Conservation (phyloP, 2,888 invertebrate genomes). For the Drosophila kanekoi region DNA sequence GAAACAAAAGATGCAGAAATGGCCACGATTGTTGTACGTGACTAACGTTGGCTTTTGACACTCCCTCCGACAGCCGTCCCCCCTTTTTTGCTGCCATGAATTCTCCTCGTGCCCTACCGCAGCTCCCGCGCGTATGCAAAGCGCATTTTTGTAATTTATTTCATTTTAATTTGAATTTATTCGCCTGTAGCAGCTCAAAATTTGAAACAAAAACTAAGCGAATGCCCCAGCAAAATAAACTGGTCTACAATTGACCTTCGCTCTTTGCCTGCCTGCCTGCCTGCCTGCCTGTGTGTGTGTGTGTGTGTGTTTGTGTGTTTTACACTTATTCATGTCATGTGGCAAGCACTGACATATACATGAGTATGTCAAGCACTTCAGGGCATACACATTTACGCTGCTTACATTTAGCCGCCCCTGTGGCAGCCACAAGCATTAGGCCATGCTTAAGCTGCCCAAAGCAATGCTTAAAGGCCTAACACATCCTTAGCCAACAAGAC, state of each 20-base stretch:
- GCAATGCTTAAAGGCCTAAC: background rate
- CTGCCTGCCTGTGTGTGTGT: background rate
- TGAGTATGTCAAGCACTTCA: constrained; percentile 20
- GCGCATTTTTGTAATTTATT: constrained; percentile 62
- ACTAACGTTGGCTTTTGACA: constrained; percentile 48
- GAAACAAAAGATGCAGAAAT: constrained; percentile 72
- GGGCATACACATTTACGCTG: constrained; percentile 46
- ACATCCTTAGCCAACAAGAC: background rate
- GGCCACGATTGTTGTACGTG: constrained; percentile 64
- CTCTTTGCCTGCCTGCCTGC: background rate
- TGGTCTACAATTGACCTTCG: constrained; percentile 57
- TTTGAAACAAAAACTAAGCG: constrained; percentile 13
- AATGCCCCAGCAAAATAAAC: constrained; percentile 30
- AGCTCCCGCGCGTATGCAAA: constrained; percentile 13
- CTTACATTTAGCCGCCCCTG: constrained; percentile 57
- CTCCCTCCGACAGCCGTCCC: background rate
- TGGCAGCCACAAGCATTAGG: constrained; percentile 28
- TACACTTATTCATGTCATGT: constrained; percentile 22
- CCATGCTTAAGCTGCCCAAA: constrained; percentile 3
- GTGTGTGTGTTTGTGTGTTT: background rate
- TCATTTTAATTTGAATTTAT: constrained; percentile 73
- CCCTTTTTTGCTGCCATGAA: too few species aligned
- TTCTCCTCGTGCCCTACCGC: background rate
- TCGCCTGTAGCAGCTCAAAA: constrained; percentile 24
- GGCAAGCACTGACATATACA: constrained; percentile 16